Conservation (phyloP, 2,797 vertebrate species). For the Hypotaenidia okinawae region DNA sequence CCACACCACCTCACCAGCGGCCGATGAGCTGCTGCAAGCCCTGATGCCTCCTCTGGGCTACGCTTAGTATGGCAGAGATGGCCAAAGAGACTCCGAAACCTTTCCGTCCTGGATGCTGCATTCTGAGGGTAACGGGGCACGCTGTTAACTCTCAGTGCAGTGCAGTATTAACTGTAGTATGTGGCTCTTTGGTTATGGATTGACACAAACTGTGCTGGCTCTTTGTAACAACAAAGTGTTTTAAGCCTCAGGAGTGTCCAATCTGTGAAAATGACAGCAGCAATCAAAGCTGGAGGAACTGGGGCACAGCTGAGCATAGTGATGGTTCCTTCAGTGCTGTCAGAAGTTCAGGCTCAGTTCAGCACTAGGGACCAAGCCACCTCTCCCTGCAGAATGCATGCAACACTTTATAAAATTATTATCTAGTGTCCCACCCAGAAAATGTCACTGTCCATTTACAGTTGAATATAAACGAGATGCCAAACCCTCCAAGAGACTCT, state of each 20-base stretch:
- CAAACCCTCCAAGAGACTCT: not conserved
- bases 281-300: not conserved
- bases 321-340: not conserved
- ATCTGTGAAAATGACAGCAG: not conserved
- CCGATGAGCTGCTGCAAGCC: not conserved
- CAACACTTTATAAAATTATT: conserved; percentile 56
- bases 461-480: conserved; percentile 22
- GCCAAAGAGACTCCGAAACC: not conserved
- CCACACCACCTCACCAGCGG: not conserved
- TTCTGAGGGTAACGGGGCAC: not conserved
- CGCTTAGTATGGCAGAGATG: not conserved
- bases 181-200: accelerated
- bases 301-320: accelerated
- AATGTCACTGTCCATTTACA: conserved; percentile 4
- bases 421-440: conserved; percentile 5
- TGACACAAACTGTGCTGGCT: accelerated
- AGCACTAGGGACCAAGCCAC: not conserved
- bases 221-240: accelerated
- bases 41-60: not conserved
- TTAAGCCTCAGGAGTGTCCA: accelerated
- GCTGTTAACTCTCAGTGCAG: not conserved
- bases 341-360: not conserved
- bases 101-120: not conserved
- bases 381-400: not conserved
- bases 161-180: accelerated